These are phyloP conservation scores for Salpingus planirostris DNA, from an alignment of 2,888 invertebrate species.

Conservation along the genomic window DNA sequence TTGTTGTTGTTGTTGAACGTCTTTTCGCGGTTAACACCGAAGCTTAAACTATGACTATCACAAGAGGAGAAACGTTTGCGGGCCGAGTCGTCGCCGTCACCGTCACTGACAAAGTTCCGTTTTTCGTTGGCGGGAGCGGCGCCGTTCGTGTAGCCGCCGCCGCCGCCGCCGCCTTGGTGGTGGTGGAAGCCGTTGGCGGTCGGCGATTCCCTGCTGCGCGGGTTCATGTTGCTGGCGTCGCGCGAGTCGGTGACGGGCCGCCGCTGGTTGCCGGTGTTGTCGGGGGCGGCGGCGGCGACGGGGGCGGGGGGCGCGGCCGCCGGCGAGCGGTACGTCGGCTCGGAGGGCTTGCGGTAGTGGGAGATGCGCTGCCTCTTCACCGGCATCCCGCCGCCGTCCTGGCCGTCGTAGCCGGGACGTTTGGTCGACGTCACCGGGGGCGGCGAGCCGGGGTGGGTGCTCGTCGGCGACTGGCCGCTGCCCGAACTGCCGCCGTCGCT, in stretches of 20 bases:
- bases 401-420: conserved; percentile 53
- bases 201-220: conserved; percentile 37
- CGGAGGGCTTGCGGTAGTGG: conserved; percentile 60
- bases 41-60: conserved; percentile 38
- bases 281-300: no score
- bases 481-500: conserved; percentile 71
- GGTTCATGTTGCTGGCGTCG: conserved; percentile 43
- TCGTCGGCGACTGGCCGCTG: conserved; percentile 71
- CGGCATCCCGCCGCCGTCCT: conserved; percentile 49
- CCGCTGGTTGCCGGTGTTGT: conserved; percentile 34
- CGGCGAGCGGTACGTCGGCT: conserved; percentile 34
- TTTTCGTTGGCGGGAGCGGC: conserved; percentile 32
- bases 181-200: conserved; percentile 7
- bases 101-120: conserved; percentile 30
- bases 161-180: conserved; percentile 6
- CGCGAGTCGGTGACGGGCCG: conserved; percentile 40
- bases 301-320: no score
- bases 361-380: conserved; percentile 82
- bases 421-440: conserved; percentile 47
- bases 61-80: conserved; percentile 32
- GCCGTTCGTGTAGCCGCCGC: conserved; percentile 16
- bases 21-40: conserved; percentile 33
- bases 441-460: conserved; percentile 65
- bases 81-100: conserved; percentile 21
- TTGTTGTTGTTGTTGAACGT: no score